These are phyloP conservation scores for Oceanites oceanicus DNA, from an alignment of 2,113 vertebrate genomes.

Conservation along the genomic window DNA sequence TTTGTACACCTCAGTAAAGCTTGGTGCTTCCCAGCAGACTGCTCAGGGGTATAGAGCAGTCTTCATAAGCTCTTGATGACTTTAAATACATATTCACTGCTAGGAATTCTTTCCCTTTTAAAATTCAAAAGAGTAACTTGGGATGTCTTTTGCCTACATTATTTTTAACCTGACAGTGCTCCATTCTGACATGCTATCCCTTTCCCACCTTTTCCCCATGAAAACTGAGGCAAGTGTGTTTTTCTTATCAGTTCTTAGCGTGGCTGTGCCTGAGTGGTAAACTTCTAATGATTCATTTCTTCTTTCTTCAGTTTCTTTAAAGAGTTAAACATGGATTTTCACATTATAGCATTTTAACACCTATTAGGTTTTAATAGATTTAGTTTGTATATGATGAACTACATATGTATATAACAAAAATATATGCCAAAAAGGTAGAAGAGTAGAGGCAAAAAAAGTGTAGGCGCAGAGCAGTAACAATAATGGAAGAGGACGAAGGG, in stretches of 20 bases:
- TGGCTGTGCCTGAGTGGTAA: background rate
- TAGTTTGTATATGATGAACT: background rate
- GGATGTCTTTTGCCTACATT: background rate
- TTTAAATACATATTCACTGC: background rate
- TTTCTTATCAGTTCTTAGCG: background rate
- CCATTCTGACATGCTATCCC: background rate
- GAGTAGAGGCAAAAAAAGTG: background rate
- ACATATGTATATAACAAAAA: background rate
- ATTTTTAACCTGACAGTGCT: background rate
- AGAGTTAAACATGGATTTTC: background rate
- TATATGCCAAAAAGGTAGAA: background rate
- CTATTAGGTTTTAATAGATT: background rate
- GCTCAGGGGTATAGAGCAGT: background rate
- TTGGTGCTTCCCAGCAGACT: background rate
- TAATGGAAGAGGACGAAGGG: background rate
- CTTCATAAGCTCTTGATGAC: background rate
- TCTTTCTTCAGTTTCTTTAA: background rate
- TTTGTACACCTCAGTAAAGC: background rate
- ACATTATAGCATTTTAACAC: background rate
- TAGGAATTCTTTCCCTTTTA: background rate
- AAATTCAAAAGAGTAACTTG: background rate
- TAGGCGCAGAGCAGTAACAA: slow-evolving; percentile 14
- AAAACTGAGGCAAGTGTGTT: slow-evolving; percentile 7
- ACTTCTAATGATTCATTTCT: background rate
- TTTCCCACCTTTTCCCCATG: background rate